phyloP scores from a whole-genome alignment of 2,113 vertebrate genomes.

The Macaca nemestrina region DNA sequence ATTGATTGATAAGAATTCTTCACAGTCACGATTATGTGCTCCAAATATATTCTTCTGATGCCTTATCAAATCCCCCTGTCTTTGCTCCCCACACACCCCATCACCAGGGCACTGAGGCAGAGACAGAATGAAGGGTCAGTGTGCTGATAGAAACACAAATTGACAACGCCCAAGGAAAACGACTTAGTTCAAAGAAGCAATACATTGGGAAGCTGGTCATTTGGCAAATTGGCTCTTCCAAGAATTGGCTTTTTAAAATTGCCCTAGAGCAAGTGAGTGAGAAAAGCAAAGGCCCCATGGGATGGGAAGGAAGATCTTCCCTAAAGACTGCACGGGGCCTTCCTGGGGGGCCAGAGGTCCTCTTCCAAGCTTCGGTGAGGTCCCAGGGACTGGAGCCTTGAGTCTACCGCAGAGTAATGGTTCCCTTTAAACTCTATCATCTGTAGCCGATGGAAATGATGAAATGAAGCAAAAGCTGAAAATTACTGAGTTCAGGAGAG shows the following conservation, averaged over 20 bases:
- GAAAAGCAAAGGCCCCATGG: not conserved
- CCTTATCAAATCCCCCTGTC: not conserved
- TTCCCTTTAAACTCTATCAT: not conserved
- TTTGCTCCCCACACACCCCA: not conserved
- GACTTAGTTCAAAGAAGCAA: not conserved
- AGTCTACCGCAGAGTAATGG: fast-evolving
- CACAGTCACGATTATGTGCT: not conserved
- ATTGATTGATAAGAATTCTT: not conserved
- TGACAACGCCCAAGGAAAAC: not conserved
- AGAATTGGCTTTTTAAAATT: not conserved
- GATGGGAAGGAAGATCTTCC: no score
- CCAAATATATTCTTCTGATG: no score
- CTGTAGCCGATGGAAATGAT: not conserved
- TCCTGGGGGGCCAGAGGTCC: fast-evolving
- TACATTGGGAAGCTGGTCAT: not conserved
- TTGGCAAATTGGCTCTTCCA: not conserved
- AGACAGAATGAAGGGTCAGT: not conserved
- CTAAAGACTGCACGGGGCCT: fast-evolving
- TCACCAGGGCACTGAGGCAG: not conserved
- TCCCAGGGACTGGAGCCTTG: not conserved
- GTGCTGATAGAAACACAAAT: not conserved
- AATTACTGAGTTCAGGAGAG: not conserved
- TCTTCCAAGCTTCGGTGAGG: fast-evolving
- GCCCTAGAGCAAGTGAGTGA: not conserved
- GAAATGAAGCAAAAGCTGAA: not conserved